A percentile compares a stretch with the other conserved stretches of the same genome.
phyloP scores from a whole-genome alignment of 2,888 invertebrate genomes.

The Campopleginae sp. region DNA sequence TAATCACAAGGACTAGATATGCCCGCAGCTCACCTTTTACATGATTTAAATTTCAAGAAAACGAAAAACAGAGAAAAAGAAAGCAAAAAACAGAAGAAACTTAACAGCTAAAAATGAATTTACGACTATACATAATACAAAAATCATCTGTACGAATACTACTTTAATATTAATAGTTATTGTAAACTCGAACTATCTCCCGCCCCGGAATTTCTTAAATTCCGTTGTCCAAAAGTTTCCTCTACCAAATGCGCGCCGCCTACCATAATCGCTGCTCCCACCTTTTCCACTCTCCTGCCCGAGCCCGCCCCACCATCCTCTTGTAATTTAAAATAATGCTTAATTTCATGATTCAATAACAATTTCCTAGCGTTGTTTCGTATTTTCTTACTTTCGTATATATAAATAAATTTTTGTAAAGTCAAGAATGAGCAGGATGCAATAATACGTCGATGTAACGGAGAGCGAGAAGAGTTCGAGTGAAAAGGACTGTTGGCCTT shows the following conservation, averaged over 20 bases:
- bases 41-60: conserved; percentile 64
- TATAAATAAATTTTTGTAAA: conserved; percentile 81
- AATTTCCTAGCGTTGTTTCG: conserved; percentile 83
- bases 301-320: conserved; percentile 59
- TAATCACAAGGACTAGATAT: conserved; percentile 73
- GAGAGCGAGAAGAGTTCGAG: conserved; percentile 60
- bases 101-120: conserved; percentile 81
- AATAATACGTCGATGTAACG: conserved; percentile 79
- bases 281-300: conserved; percentile 67
- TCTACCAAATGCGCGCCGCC: not conserved
- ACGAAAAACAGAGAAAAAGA: conserved; percentile 67
- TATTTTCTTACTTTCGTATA: conserved; percentile 84
- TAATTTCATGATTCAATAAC: conserved; percentile 80
- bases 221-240: conserved; percentile 43
- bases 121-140: conserved; percentile 81
- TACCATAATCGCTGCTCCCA: conserved; percentile 61
- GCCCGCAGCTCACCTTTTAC: conserved; percentile 81
- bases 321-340: conserved; percentile 80
- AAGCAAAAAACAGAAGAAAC: conserved; percentile 67
- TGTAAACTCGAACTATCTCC: conserved; percentile 80
- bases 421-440: conserved; percentile 75
- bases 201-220: conserved; percentile 68
- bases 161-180: conserved; percentile 83
- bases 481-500: not conserved
- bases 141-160: conserved; percentile 83